Conservation (phyloP, 2,888 invertebrate species). For the Teinopalpus imperialis region DNA sequence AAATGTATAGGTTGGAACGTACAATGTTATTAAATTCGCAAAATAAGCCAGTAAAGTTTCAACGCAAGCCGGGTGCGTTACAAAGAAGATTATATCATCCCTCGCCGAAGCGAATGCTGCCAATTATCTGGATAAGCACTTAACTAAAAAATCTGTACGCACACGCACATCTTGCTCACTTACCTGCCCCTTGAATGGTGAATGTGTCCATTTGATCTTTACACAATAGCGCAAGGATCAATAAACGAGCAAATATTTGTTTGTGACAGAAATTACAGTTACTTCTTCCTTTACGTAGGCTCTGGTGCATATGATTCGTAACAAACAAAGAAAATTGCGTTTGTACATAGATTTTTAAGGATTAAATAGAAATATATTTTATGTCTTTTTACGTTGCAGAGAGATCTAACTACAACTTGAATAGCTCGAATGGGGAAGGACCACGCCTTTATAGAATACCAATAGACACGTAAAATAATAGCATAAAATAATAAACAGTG, state of each 20-base stretch:
- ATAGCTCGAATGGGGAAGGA: too few relatives aligned
- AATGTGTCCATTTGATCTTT: constrained; percentile 53
- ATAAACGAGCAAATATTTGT: constrained; percentile 61
- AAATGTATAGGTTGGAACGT: not conserved
- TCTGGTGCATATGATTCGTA: constrained; percentile 50
- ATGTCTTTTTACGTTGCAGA: too few relatives aligned
- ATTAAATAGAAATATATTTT: not conserved
- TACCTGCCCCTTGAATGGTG: constrained; percentile 67
- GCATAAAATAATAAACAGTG: too few relatives aligned
- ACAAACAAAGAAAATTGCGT: constrained; percentile 47
- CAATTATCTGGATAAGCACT: constrained; percentile 45
- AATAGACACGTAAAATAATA: too few relatives aligned
- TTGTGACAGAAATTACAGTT: constrained; percentile 72
- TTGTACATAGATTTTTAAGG: constrained; percentile 13
- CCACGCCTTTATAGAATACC: too few relatives aligned
- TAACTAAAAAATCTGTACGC: constrained; percentile 45
- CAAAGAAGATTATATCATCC: constrained; percentile 54
- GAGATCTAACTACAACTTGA: too few relatives aligned
- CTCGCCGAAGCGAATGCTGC: constrained; percentile 52
- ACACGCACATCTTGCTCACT: constrained; percentile 50
- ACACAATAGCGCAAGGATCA: constrained; percentile 60
- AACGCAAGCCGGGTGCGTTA: constrained; percentile 38
- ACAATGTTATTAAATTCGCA: constrained; percentile 12
- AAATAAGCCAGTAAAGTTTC: constrained; percentile 11
- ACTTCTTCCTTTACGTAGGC: constrained; percentile 43